These are phyloP conservation scores for Orchesella cincta DNA, from an alignment of 1,140 invertebrate species.

Conservation along the genomic window DNA sequence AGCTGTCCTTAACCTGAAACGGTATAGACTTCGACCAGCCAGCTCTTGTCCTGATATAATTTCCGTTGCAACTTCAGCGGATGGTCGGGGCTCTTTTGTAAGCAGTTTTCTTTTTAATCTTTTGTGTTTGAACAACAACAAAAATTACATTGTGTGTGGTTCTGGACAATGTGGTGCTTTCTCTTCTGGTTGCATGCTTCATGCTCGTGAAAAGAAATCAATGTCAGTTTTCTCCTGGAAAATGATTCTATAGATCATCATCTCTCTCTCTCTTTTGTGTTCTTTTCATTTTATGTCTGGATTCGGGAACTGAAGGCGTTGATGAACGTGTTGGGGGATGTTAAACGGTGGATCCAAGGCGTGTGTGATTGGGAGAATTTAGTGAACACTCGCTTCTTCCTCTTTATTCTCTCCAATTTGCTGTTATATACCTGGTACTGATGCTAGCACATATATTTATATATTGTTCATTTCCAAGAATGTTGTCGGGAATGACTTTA, in stretches of 20 bases:
- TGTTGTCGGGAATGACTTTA: neutral
- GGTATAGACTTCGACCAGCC: slow-evolving; percentile 73
- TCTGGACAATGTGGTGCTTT: neutral
- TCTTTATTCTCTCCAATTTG: slow-evolving; percentile 82
- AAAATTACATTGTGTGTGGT: too few relatives aligned
- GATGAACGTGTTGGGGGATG: slow-evolving; percentile 73
- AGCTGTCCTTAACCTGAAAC: slow-evolving; percentile 75
- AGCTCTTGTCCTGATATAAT: slow-evolving; percentile 89
- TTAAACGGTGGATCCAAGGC: slow-evolving; percentile 72
- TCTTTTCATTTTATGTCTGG: slow-evolving; percentile 42
- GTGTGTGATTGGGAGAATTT: slow-evolving; percentile 81
- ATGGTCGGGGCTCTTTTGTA: slow-evolving; percentile 46
- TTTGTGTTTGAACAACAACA: too few relatives aligned
- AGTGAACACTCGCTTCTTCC: slow-evolving; percentile 69
- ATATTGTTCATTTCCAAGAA: neutral
- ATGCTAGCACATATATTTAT: neutral
- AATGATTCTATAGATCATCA: too few relatives aligned
- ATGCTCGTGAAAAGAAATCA: neutral
- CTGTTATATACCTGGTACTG: slow-evolving; percentile 74
- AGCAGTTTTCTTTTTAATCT: too few relatives aligned
- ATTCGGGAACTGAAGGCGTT: slow-evolving; percentile 68
- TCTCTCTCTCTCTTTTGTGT: too few relatives aligned
- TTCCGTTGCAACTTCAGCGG: slow-evolving; percentile 72
- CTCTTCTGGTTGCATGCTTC: neutral
- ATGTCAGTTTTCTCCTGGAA: neutral